Conservation (phyloP, 1,140 invertebrate genomes). For the Drosophila orena region DNA sequence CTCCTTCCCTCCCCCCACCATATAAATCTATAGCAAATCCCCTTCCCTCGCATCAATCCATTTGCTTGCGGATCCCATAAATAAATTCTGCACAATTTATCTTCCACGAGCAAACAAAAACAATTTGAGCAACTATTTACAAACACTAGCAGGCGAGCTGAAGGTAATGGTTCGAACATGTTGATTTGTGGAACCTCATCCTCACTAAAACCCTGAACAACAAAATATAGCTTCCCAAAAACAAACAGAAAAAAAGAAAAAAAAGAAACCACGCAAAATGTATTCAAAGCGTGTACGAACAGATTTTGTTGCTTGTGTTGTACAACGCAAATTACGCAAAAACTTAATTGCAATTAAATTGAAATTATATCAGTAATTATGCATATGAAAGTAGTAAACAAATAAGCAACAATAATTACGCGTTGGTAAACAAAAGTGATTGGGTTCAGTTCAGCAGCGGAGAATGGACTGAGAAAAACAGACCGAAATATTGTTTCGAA, state of each 20-base stretch:
- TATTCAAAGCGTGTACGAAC: conserved; percentile 28
- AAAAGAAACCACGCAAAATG: conserved; percentile 7
- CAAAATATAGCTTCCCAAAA: not conserved
- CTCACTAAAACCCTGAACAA: not conserved
- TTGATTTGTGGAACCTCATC: conserved; percentile 28
- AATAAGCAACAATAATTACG: conserved; percentile 65
- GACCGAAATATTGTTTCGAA: conserved; percentile 24
- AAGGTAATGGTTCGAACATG: conserved; percentile 45
- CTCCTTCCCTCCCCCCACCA: not conserved
- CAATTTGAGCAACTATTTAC: conserved; percentile 67
- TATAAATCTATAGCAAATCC: conserved; percentile 17
- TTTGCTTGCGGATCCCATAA: conserved; percentile 49
- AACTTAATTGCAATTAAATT: conserved; percentile 79
- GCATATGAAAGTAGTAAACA: conserved; percentile 73
- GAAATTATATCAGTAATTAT: conserved; percentile 78
- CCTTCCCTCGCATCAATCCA: conserved; percentile 56
- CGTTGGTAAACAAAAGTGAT: conserved; percentile 59
- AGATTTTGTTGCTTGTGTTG: conserved; percentile 34
- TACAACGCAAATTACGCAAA: conserved; percentile 59
- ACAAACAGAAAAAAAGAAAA: no score
- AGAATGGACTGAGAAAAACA: conserved; percentile 1
- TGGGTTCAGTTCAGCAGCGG: conserved; percentile 4
- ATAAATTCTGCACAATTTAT: conserved; percentile 76
- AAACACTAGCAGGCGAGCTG: conserved; percentile 41
- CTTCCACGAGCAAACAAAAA: conserved; percentile 67